A percentile compares a stretch with the other conserved stretches of the same genome.
phyloP scores from a whole-genome alignment of 2,888 invertebrate species.

The Erebia palarica region DNA sequence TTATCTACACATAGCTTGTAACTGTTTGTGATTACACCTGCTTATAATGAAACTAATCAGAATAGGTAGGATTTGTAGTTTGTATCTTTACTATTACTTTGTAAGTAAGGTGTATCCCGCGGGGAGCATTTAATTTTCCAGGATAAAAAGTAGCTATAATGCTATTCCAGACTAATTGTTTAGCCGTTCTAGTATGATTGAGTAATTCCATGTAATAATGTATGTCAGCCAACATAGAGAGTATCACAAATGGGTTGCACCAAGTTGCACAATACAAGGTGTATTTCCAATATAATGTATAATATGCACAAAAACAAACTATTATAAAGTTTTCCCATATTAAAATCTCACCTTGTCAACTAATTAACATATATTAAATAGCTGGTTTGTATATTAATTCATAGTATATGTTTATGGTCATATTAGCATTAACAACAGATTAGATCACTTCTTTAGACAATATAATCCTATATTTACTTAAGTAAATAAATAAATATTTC shows the following conservation, averaged over 20 bases:
- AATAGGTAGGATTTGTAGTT: no score
- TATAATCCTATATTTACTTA: not conserved
- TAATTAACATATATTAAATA: not conserved
- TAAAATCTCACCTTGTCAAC: not conserved
- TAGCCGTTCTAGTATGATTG: no score
- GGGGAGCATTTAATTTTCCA: no score
- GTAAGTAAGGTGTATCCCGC: no score
- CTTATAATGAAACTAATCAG: no score
- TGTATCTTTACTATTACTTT: no score
- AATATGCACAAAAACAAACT: not conserved
- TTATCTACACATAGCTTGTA: no score
- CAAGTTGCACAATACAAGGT: not conserved
- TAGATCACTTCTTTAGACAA: not conserved
- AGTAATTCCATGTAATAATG: no score
- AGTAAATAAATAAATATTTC: not conserved
- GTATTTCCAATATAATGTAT: not conserved
- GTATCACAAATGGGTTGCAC: not conserved
- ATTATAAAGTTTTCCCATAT: not conserved
- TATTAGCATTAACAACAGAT: conserved; percentile 1
- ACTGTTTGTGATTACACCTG: no score
- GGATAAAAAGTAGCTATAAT: no score
- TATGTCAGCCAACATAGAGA: not conserved
- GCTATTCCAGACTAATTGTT: no score
- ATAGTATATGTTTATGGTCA: not conserved
- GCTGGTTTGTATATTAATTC: not conserved